phyloP scores from a whole-genome alignment of 2,797 vertebrate genomes.

The Silurus lanzhouensis region DNA sequence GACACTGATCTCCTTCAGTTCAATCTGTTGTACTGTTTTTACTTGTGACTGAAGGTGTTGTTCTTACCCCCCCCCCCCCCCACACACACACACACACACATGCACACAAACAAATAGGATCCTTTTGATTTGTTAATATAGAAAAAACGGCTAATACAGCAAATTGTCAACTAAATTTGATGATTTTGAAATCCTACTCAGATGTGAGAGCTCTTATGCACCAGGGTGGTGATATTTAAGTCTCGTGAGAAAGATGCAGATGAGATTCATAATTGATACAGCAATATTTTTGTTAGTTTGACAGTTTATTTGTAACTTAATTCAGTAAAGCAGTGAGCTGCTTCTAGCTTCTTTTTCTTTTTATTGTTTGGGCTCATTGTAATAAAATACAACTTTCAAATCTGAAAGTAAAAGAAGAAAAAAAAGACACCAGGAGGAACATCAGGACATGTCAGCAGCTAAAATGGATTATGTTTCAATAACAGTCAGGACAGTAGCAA shows the following conservation, averaged over 20 bases:
- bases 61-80: neutral
- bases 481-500: slow-evolving; percentile 74
- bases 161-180: too few species aligned
- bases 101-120: neutral
- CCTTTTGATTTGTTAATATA: neutral
- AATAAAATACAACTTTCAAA: slow-evolving; percentile 68
- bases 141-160: neutral
- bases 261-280: neutral
- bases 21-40: slow-evolving; percentile 2
- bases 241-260: neutral
- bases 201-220: neutral
- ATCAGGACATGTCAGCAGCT: slow-evolving; percentile 77
- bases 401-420: slow-evolving; percentile 55
- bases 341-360: neutral
- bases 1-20: slow-evolving; percentile 8
- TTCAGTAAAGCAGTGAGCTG: neutral
- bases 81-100: neutral
- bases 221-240: too few species aligned
- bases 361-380: neutral
- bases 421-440: slow-evolving; percentile 60
- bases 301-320: neutral
- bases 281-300: neutral
- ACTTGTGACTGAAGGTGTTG: slow-evolving; percentile 2
- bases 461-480: slow-evolving; percentile 83
- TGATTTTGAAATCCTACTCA: neutral